Evolutionary conservation across 1,140 invertebrate species (phyloP), one percentile per base, ranked within the genome.

Genomic region (Bathynomus jamesi): DNA sequence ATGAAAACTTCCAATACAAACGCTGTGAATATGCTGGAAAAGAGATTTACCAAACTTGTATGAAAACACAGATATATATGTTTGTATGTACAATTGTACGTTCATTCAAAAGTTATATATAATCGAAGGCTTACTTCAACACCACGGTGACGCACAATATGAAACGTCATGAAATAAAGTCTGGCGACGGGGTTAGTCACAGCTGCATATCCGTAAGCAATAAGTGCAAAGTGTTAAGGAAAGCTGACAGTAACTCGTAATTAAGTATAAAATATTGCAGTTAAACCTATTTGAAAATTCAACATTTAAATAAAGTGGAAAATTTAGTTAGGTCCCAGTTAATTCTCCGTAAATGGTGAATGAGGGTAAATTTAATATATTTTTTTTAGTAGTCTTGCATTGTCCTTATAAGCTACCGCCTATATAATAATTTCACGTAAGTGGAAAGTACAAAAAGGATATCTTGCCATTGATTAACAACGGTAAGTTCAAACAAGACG

Each of bases 391-490:
- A 1, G 13, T 53, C 13, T 53, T 17, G 2, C 1, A 17, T 53
- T 53, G 40, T 53, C 5, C 21, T 2, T 53, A 5, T 53, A n/a
- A n/a, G n/a, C n/a, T n/a, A n/a, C n/a, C n/a, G n/a, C n/a, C n/a
- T n/a, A n/a, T n/a, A n/a, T n/a, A n/a, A n/a, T n/a, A n/a, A n/a
- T n/a, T n/a, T n/a, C n/a, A n/a, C n/a, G n/a, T n/a, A n/a, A n/a
- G n/a, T n/a, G n/a, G n/a, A n/a, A n/a, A n/a, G n/a, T n/a, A n/a
- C n/a, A n/a, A 53, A 76, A 77, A 77, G 83, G 82, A 85, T 85
- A 84, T 84, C 82, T 81, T 86, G 85, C 85, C 85, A 86, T 75
- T 86, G 85, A 78, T 86, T 86, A 63, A 86, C 85, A 29, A 86
- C 84, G 53, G 82, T 85, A 4, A 86, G 79, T 71, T 85, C 84